These are phyloP conservation scores for Poecilia wingei DNA, from an alignment of 2,797 vertebrate genomes.

Conservation along the genomic window DNA sequence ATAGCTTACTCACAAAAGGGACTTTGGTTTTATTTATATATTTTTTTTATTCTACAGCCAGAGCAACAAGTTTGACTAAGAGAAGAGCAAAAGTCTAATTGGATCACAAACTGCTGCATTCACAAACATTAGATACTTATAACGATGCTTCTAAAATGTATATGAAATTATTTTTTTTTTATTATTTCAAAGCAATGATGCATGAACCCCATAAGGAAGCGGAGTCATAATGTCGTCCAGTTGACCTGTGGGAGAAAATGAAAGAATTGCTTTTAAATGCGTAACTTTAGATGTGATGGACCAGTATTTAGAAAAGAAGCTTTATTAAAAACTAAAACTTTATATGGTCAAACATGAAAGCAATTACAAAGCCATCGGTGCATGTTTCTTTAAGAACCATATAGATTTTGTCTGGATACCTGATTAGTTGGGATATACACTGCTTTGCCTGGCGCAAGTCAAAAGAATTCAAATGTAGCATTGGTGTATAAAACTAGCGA, in stretches of 20 bases:
- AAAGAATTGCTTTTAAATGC: neutral
- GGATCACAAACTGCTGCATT: neutral
- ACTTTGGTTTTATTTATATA: neutral
- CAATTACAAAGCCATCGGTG: neutral
- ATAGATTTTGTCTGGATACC: neutral
- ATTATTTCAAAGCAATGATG: neutral
- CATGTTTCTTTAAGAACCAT: neutral
- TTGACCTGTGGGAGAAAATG: neutral
- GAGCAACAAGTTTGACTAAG: neutral
- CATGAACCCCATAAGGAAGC: neutral
- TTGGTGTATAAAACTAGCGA: neutral
- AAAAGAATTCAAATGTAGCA: neutral
- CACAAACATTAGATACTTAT: neutral
- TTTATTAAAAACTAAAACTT: neutral
- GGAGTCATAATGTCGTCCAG: neutral
- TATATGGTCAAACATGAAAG: neutral
- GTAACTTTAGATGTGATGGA: neutral
- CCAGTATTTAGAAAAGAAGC: neutral
- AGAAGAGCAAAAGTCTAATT: neutral
- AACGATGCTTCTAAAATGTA: neutral
- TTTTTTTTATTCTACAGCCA: neutral
- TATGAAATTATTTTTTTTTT: neutral
- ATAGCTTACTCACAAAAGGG: neutral
- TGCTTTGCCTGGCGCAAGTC: neutral
- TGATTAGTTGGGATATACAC: neutral